Evolutionary conservation across 2,797 vertebrate genomes (phyloP).

Genomic region (Eptatretus atami): DNA sequence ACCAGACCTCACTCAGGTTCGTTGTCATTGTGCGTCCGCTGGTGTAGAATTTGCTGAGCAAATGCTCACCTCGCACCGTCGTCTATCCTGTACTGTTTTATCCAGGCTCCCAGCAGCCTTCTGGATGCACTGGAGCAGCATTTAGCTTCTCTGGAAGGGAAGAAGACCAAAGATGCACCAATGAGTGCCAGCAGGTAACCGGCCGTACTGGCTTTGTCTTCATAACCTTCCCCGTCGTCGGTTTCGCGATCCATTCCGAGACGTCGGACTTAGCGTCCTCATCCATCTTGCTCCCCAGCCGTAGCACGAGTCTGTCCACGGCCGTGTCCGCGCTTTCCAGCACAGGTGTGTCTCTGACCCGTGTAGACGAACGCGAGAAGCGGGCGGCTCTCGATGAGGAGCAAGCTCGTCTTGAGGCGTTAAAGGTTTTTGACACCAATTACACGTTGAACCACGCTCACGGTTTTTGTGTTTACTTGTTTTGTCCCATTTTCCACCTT

Average conservation of each 20-base stretch:
- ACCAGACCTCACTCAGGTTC: conserved; percentile 86
- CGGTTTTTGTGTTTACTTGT: no score
- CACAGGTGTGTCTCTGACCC: conserved; percentile 56
- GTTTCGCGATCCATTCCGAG: neutral
- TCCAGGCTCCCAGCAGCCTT: conserved; percentile 57
- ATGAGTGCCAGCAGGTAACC: conserved; percentile 39
- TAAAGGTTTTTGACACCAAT: conserved; percentile 26
- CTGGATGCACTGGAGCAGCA: conserved; percentile 72
- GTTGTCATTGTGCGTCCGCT: conserved; percentile 23
- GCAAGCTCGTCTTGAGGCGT: conserved; percentile 41
- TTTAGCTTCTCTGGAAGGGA: conserved; percentile 65
- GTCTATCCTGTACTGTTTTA: neutral
- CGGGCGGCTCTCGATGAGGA: conserved; percentile 59
- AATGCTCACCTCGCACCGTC: neutral
- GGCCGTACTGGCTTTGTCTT: neutral
- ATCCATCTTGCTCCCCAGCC: neutral
- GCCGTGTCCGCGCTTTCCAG: conserved; percentile 53
- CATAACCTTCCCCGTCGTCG: neutral
- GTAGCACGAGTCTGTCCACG: conserved; percentile 25
- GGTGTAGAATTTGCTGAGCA: neutral
- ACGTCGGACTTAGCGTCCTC: no score
- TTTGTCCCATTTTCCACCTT: no score
- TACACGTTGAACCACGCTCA: no score
- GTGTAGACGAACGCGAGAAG: conserved; percentile 61
- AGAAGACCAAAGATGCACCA: conserved; percentile 47